Evolutionary conservation across 2,797 vertebrate species (phyloP).

Genomic region (Sebastolobus altivelis): DNA sequence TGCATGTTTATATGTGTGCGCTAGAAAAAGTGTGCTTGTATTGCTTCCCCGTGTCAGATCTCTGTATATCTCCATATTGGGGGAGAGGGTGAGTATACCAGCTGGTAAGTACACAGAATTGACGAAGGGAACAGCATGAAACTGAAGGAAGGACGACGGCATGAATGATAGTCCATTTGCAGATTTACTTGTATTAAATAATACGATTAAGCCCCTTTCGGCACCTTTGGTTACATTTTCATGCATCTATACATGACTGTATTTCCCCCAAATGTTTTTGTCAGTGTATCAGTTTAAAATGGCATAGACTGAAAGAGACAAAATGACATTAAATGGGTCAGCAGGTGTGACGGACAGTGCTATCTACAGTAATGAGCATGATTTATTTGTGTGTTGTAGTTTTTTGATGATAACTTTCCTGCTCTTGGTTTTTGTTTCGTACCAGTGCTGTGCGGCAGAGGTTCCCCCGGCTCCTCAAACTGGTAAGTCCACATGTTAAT

Average conservation of each 20-base stretch:
- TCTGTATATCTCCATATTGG: constrained; percentile 77
- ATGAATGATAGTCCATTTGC: constrained; percentile 22
- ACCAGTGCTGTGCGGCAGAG: constrained; percentile 89
- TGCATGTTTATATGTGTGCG: constrained; percentile 62
- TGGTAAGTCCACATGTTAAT: constrained; percentile 79
- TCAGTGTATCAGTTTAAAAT: constrained; percentile 29
- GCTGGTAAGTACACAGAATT: constrained; percentile 78
- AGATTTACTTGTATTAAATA: constrained; percentile 25
- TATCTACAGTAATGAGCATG: constrained; percentile 5
- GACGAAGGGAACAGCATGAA: constrained; percentile 30
- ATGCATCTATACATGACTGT: not conserved
- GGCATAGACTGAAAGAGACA: constrained; percentile 16
- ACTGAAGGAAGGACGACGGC: constrained; percentile 10
- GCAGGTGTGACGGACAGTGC: constrained; percentile 44
- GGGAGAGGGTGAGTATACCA: constrained; percentile 80
- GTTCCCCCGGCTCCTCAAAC: constrained; percentile 90
- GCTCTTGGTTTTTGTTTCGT: constrained; percentile 67
- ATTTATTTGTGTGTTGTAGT: not conserved
- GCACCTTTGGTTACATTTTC: constrained; percentile 22
- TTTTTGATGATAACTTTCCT: constrained; percentile 49
- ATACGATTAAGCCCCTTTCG: constrained; percentile 4
- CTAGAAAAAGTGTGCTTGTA: constrained; percentile 63
- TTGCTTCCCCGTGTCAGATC: constrained; percentile 76
- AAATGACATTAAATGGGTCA: constrained; percentile 14
- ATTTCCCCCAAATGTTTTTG: constrained; percentile 29